phyloP scores from a whole-genome alignment of 2,888 invertebrate genomes.

The Lymantria monacha region DNA sequence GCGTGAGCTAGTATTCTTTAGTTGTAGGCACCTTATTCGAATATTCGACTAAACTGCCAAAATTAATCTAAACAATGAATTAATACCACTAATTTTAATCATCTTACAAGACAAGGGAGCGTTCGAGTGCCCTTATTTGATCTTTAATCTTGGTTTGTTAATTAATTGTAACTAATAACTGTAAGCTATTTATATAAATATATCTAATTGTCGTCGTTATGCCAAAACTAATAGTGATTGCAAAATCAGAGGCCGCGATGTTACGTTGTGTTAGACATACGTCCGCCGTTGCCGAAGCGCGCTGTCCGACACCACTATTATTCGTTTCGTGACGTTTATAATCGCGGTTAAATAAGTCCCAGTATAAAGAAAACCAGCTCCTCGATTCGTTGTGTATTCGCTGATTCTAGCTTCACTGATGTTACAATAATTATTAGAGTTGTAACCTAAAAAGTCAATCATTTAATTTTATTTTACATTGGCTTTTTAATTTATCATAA shows the following conservation, averaged over 20 bases:
- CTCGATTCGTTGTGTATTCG: conserved; percentile 20
- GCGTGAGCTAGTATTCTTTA: too few species aligned
- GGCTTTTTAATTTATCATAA: not conserved
- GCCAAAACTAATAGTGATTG: conserved; percentile 24
- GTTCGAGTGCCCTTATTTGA: too few species aligned
- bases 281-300: conserved; percentile 8
- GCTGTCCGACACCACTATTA: conserved; percentile 25
- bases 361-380: conserved; percentile 26
- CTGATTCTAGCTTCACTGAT: not conserved
- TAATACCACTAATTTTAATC: too few species aligned
- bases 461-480: not conserved
- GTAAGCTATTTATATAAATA: too few species aligned
- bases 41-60: too few species aligned
- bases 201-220: not conserved
- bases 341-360: conserved; percentile 34
- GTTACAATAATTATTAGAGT: not conserved
- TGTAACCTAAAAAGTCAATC: not conserved
- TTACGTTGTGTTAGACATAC: conserved; percentile 14
- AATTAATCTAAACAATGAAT: too few species aligned
- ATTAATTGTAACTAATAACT: too few species aligned
- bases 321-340: conserved; percentile 35
- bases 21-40: too few species aligned
- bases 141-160: too few species aligned
- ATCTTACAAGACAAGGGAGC: too few species aligned
- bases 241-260: conserved; percentile 22